Evolutionary conservation across 92 coral and sea anemone genomes (phyloP).

Genomic region (Epizoanthus illoricatus): DNA sequence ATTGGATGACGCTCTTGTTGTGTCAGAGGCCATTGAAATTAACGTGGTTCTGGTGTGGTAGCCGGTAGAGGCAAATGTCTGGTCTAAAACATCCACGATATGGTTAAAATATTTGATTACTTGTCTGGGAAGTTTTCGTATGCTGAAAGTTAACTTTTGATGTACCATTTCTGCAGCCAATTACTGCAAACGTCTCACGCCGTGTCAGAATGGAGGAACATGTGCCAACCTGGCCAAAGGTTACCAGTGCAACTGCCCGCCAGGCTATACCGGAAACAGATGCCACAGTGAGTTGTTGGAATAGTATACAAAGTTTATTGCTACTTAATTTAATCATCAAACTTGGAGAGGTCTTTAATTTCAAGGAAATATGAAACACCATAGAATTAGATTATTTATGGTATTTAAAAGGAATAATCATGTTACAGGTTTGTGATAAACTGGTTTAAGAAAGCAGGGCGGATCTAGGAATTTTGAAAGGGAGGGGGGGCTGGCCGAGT

Average conservation of each 20-base stretch:
- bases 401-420: too few relatives aligned
- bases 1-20: too few relatives aligned
- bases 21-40: too few relatives aligned
- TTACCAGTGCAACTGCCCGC: not conserved
- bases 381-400: too few relatives aligned
- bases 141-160: not conserved
- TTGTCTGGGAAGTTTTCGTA: not conserved
- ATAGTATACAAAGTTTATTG: too few relatives aligned
- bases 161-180: not conserved
- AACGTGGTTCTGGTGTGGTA: too few relatives aligned
- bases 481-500: too few relatives aligned
- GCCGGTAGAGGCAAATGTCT: too few relatives aligned
- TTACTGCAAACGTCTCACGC: not conserved
- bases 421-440: too few relatives aligned
- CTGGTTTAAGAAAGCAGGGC: too few relatives aligned
- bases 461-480: too few relatives aligned
- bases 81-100: too few relatives aligned
- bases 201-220: conserved; percentile 6
- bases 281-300: not conserved
- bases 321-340: not conserved
- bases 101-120: not conserved
- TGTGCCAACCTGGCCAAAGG: not conserved
- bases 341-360: not conserved
- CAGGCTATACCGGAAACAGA: not conserved
- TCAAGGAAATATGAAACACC: not conserved